These are phyloP conservation scores for Drosophila anceps DNA, from an alignment of 2,888 invertebrate genomes.

Conservation along the genomic window DNA sequence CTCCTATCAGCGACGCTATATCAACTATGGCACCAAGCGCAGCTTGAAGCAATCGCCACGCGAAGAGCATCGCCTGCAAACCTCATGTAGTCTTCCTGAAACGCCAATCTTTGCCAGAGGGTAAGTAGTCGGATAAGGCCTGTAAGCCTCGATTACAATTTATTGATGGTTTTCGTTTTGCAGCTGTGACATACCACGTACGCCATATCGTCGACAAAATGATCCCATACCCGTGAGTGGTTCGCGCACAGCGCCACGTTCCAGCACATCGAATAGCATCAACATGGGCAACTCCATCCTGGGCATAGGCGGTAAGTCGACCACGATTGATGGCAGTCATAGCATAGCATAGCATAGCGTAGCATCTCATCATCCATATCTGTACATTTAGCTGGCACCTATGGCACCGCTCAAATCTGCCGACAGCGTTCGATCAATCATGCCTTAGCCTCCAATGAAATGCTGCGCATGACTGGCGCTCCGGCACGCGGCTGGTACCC, in stretches of 20 bases:
- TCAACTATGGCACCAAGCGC: constrained; percentile 85
- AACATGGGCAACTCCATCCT: constrained; percentile 85
- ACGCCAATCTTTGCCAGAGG: constrained; percentile 94
- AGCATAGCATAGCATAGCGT: too few species aligned
- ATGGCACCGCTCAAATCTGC: constrained; percentile 84
- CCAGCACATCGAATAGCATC: constrained; percentile 85
- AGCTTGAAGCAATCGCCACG: constrained; percentile 87
- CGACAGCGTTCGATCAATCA: constrained; percentile 86
- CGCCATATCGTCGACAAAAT: constrained; percentile 89
- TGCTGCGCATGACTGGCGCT: constrained; percentile 91
- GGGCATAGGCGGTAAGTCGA: constrained; percentile 80
- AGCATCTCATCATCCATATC: too few species aligned
- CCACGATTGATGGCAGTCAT: neutral
- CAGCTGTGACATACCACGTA: constrained; percentile 92
- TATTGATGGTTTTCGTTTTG: neutral
- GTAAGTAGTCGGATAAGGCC: constrained; percentile 55
- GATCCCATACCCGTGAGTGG: constrained; percentile 85
- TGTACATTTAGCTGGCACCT: constrained; percentile 50
- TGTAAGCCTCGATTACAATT: neutral
- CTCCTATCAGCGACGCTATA: constrained; percentile 86
- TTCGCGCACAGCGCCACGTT: constrained; percentile 88
- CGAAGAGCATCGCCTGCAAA: constrained; percentile 90
- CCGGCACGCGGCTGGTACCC: constrained; percentile 95
- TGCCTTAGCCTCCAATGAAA: constrained; percentile 90
- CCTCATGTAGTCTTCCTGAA: constrained; percentile 94